Base-by-base conservation (phyloP, 1,140 invertebrate genomes). In the Zaprionus camerounensis region DNA sequence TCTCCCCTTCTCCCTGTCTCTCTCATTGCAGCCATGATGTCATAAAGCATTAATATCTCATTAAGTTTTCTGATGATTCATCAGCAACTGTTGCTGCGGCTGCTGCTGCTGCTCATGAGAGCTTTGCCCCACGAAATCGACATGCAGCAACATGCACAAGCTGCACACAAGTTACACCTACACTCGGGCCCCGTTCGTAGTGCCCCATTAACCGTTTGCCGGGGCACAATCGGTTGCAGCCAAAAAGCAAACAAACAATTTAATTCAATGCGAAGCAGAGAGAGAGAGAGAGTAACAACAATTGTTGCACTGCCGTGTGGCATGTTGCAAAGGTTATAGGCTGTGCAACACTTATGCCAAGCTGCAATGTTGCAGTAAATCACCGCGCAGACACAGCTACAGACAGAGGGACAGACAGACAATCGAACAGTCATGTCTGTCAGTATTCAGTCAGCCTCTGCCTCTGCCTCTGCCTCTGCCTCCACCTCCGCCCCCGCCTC, bases 301-400 rank as follows among this genome's bases (percentile, higher is more conserved):
- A 49, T 22, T 58, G 71, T 34, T 62, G 81, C 34, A 34, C 66
- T 53, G 53, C 65, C 49, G 82, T 66, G 70, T 66, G 70, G 84
- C 81, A 90, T 88, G 84, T 88, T 90, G 85, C 85, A 88, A 88
- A 88, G 85, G 85, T 88, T 90, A 85, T 90, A 87, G 76, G 82
- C 80, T 91, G 82, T 91, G 88, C 83, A 91, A 91, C 88, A 91
- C 87, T 91, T 91, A 91, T 91, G 88, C 88, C 88, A 91, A 91
- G 78, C 90, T 84, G 78, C 85, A 81, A 85, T 91, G 88, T 82
- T 91, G 84, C 78, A 78, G 81, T 85, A 90, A 88, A 88, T 88
- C 81, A 90, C 85, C 61, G 72, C 63, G 70, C 62, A 61, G 68
- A 70, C 68, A 63, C 81, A 63, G 76, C 69, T 65, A 75, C 57